Evolutionary conservation across 2,797 vertebrate species (phyloP).

Genomic region (Chrysocyon brachyurus): DNA sequence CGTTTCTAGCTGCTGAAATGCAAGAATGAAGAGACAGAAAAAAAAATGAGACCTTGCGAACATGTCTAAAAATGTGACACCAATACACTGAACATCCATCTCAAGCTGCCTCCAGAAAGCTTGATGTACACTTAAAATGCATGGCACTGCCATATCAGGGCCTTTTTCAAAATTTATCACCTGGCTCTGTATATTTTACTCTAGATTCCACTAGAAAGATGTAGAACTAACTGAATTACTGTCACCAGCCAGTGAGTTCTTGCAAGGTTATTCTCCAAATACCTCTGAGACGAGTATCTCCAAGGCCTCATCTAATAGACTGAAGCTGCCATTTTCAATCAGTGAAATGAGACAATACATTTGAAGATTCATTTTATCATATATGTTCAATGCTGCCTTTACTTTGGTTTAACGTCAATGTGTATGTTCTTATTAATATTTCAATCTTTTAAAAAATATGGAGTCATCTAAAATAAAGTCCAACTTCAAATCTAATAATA

Average conservation of each 20-base stretch:
- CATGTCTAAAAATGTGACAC: slow-evolving; percentile 36
- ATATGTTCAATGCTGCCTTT: neutral
- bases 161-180: neutral
- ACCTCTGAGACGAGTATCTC: neutral
- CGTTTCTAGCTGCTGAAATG: slow-evolving; percentile 74
- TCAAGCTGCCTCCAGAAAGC: slow-evolving; percentile 9
- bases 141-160: neutral
- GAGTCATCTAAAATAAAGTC: slow-evolving; percentile 31
- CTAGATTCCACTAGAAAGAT: slow-evolving; percentile 21
- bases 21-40: slow-evolving; percentile 72
- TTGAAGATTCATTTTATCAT: neutral
- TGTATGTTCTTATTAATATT: neutral
- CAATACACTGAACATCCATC: neutral
- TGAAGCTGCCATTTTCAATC: neutral
- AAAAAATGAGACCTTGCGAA: slow-evolving; percentile 60
- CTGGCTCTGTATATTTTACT: neutral
- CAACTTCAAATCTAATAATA: neutral
- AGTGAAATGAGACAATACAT: neutral
- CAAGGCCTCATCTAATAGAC: neutral
- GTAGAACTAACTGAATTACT: neutral
- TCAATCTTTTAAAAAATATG: neutral
- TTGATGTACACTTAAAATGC: neutral
- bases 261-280: slow-evolving; percentile 12
- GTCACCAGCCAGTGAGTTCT: neutral
- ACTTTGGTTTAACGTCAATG: neutral